Evolutionary conservation across 1,140 invertebrate genomes (phyloP), one percentile per base, ranked within the genome.

Genomic region (Sarcophaga bullata): DNA sequence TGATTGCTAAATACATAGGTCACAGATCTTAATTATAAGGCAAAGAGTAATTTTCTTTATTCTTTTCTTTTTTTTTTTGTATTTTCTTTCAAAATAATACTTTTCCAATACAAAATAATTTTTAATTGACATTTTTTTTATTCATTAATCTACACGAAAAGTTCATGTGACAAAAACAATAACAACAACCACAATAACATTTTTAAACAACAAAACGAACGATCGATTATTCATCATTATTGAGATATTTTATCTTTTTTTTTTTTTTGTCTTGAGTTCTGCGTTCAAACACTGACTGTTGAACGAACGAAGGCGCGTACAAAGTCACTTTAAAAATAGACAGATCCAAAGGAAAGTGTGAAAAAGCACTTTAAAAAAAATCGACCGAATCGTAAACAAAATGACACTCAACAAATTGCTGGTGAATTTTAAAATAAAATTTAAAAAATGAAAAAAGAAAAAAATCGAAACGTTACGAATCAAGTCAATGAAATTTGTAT

Each of bases 241-340:
- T 37, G 25, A 37, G 25, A 37, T 37, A 37, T 37, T 37, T 37
- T 37, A 37, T 37, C 25, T 37, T 37, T 37, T 37, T 37, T 37
- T 37, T 37, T 37, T 37, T 37, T 37, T 37, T 37, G 1, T 37
- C 25, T 37, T 37, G 25, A 37, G 25, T 37, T 37, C 25, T 37
- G 25, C 25, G 25, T 37, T 37, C 25, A 37, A 37, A 68, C 17
- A 68, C 19, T 68, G n/a, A 68, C 62, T 68, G 54, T 58, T 37
- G 25, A 37, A 37, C 25, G 25, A 37, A 37, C 25, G 25, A 37
- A 37, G 25, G 25, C 54, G 11, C 17, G n/a, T 68, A 68, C 62
- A 68, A 68, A 68, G 62, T 68, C 62, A 68, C 17, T 9, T 37
- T 68, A 68, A 68, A 68, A 68, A 68, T 68, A 68, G 17, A 68